Base-by-base conservation (phyloP, 2,888 invertebrate genomes). In the Ametastegia equiseti region DNA sequence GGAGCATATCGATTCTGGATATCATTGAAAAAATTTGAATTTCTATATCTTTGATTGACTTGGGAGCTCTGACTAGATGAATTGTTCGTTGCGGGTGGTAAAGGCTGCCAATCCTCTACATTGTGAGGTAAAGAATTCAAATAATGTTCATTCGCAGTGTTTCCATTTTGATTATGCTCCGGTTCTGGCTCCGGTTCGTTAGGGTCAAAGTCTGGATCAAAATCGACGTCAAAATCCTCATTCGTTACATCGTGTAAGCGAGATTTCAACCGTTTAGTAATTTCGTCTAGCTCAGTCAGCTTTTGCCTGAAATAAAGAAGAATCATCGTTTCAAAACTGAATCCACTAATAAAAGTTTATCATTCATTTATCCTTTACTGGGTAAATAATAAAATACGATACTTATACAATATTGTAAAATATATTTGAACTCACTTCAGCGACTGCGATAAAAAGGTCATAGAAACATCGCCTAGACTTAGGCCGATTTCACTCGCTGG, bases 231-330 rank as follows among this genome's bases (percentile, higher is more conserved):
- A 2, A 92, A 88, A 84, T 93, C 92, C 5, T 92, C 92, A 23
- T 92, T 93, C 0, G 94, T 94, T 0, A 95, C 94, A 85, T 94
- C 93, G 33, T 93, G 92, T 47, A 95, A 89, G 19, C 95, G 92
- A 6, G 93, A 92, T 81, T 93, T 92, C 81, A 95, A 89, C 80
- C 95, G 92, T 87, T 94, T 93, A 1, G 94, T 94, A 69, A 95
- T 95, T 89, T 94, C 94, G 86, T 95, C 94, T 45, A 95, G 87
- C 88, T 95, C 95, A 0, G 92, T 93, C 83, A 94, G 93, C 90
- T 95, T 95, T 82, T 94, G 92, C 86, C 95, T 95, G 57, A 92
- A 91, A 47, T 92, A n/a, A n/a, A n/a, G n/a, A n/a, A n/a, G n/a
- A n/a, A n/a, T n/a, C n/a, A n/a, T n/a, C n/a, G n/a, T n/a, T n/a